Base-by-base conservation (phyloP, 2,888 invertebrate genomes). In the Drosophila kambysellisi region DNA sequence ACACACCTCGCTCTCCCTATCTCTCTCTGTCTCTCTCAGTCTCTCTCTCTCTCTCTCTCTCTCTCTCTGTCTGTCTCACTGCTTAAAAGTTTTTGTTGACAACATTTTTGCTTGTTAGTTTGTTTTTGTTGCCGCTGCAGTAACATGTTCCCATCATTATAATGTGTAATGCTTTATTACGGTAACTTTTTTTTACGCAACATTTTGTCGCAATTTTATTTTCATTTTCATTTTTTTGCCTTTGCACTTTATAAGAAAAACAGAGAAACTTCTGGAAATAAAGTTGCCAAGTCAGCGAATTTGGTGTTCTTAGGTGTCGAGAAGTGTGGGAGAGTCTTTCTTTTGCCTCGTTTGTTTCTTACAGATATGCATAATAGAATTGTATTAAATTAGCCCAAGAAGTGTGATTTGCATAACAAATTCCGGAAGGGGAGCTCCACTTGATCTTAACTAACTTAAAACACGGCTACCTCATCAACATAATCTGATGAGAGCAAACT, bases 121-220 rank as follows among this genome's bases (percentile, higher is more conserved):
- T 68, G 84, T 82, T 78, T 63, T 65, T 72, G 70, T 68, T 79
- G 79, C 30, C 69, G 72, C 39, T 67, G 70, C 65, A 73, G 81
- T 81, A 58, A 81, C 79, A 81, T 84, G 85, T 62, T 83, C 84
- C 79, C 82, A 84, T 85, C 85, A 84, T 80, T 80, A 80, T 82
- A 83, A 81, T 76, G 62, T 83, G 70, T 71, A 83, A 81, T 81
- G 81, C 73, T 73, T 81, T 73, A 81, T 81, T 76, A 69, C 70
- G 39, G 60, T 58, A 73, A 83, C 76, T 76, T 81, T 78, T 75
- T 77, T 83, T 76, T 65, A 70, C 58, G 70, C 70, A 83, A 76
- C 60, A 81, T 81, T 80, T 75, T 72, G 65, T 56, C 46, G 15
- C 69, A 56, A 71, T 58, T 59, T 62, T 61, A 37, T 61, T 67